A percentile compares a stretch with the other conserved stretches of the same genome.
Conservation (phyloP, 1,140 invertebrate species). For the Papilio dardanus region DNA sequence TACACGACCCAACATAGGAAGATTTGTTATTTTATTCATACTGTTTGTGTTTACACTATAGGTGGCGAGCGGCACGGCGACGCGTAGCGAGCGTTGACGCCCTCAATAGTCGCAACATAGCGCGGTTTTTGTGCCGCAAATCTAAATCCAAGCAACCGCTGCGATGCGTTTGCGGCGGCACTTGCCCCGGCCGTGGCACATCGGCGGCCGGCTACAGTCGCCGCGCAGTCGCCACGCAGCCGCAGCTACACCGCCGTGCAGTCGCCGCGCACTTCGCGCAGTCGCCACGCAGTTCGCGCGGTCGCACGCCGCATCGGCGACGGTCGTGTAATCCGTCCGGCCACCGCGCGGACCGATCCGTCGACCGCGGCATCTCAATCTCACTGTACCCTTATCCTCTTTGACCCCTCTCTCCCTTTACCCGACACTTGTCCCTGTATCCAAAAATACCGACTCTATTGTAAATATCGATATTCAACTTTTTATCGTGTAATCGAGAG, state of each 20-base stretch:
- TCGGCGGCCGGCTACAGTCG: conserved; percentile 27
- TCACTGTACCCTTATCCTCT: conserved; percentile 49
- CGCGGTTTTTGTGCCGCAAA: conserved; percentile 13
- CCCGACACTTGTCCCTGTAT: conserved; percentile 36
- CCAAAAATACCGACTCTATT: conserved; percentile 64
- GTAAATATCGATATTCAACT: conserved; percentile 80
- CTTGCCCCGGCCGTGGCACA: conserved; percentile 39
- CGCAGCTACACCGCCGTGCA: conserved; percentile 39
- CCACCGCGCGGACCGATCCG: conserved; percentile 63
- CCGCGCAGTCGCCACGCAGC: conserved; percentile 40
- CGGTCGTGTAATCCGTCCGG: conserved; percentile 65
- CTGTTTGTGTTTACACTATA: conserved; percentile 38
- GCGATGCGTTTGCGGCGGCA: conserved; percentile 16
- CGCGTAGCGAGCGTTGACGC: conserved; percentile 58
- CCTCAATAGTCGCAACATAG: conserved; percentile 10
- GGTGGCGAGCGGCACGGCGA: conserved; percentile 81
- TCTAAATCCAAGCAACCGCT: not conserved
- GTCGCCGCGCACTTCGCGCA: conserved; percentile 43
- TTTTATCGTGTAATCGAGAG: conserved; percentile 81
- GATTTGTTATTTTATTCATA: conserved; percentile 28
- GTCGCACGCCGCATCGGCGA: conserved; percentile 57
- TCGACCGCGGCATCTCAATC: conserved; percentile 67
- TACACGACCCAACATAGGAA: not conserved
- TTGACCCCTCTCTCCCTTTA: conserved; percentile 46
- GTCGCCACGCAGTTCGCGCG: conserved; percentile 51